Percentiles rank a stretch among this genome's conserved stretches.
Conservation (phyloP, 2,113 vertebrate genomes). For the Phalacrocorax carbo region DNA sequence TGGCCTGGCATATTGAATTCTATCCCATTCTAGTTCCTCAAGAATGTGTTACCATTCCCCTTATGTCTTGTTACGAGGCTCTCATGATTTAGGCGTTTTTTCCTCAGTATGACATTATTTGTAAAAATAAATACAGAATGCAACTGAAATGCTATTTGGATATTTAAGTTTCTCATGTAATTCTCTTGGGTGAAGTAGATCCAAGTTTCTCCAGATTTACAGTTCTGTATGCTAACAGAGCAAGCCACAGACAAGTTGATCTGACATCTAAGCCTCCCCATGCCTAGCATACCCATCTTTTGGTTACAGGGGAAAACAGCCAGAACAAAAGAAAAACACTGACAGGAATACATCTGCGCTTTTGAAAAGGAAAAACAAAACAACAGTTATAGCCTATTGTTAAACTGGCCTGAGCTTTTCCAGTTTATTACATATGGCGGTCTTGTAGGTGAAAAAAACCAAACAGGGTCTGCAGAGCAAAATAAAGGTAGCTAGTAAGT, state of each 20-base stretch:
- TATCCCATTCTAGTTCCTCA: neutral
- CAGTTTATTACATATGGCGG: neutral
- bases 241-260: neutral
- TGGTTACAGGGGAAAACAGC: neutral
- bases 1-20: neutral
- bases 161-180: neutral
- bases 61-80: neutral
- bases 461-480: neutral
- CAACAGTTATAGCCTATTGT: neutral
- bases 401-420: neutral
- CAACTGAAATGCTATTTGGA: neutral
- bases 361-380: neutral
- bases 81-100: neutral
- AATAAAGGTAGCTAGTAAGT: neutral
- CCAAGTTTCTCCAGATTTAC: neutral
- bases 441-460: neutral
- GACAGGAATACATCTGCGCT: neutral
- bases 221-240: neutral
- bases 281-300: neutral
- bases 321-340: neutral
- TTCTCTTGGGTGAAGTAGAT: neutral
- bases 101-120: neutral
- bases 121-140: neutral
- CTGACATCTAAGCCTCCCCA: neutral
- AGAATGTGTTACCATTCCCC: neutral